Evolutionary conservation across 2,113 vertebrate species (phyloP), one percentile per base, ranked within the genome.

Genomic region (Tetrao urogallus): DNA sequence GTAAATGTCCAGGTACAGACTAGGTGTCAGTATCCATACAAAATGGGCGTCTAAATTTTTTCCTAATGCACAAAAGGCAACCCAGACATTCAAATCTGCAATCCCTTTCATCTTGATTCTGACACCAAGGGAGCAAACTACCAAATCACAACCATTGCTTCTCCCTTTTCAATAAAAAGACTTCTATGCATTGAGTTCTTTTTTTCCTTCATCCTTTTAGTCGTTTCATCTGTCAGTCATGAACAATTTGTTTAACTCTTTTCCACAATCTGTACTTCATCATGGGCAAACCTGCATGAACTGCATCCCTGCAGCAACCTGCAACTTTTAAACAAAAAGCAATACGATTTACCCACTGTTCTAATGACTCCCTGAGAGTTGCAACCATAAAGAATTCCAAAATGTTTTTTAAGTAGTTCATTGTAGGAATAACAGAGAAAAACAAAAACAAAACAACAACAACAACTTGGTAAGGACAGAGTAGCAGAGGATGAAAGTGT

Each of bases 151-250:
- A 82, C 47, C 86, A 78, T 24, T 0, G 0, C 60, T 76, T 86
- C 69, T 20, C 90, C 66, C 63, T 88, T 65, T 38, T 67, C 64
- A 82, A 76, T 40, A 73, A 82, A 91, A 71, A 54, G 28, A 69
- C 45, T 78, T 79, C 28, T 24, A 15, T 28, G 42, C 32, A 85
- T 4, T 48, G 54, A 82, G 69, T 54, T 65, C 8, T 76, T 74
- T 58, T 58, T 50, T 24, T 30, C 24, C 70, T 93, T 92, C 9
- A 84, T 65, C 48, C 69, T 74, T 70, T 34, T 16, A 8, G 10
- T 45, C 70, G 30, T 90, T 94, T 93, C 48, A 93, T 89, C 79
- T 88, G 79, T 67, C 94, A 89, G 75, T 88, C 91, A 80, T 15
- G 42, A 82, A 11, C 42, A 40, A 76, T 60, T 85, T 60, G n/a